Evolutionary conservation across 2,113 vertebrate species (phyloP).

Genomic region (Pelecanoides urinatrix): DNA sequence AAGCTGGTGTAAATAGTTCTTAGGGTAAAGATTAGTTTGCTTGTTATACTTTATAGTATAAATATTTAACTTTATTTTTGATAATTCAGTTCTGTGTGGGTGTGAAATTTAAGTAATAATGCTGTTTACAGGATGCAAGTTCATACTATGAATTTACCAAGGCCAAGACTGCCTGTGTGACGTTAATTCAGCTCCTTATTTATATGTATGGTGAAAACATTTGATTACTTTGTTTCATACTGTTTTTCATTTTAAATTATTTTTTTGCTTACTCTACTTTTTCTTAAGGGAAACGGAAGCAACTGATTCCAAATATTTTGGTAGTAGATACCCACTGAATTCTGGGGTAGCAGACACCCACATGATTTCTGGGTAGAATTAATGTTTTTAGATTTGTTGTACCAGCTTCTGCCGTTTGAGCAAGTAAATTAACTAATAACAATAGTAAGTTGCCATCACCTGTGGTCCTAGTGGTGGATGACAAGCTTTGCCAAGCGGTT

Average conservation of each 20-base stretch:
- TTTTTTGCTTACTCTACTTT: not conserved
- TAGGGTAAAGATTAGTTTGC: not conserved
- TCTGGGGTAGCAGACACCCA: not conserved
- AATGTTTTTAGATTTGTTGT: not conserved
- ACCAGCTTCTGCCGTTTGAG: not conserved
- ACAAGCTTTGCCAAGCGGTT: not conserved
- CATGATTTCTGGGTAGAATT: not conserved
- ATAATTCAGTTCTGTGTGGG: not conserved
- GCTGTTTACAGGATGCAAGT: not conserved
- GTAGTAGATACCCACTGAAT: not conserved
- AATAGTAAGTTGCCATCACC: not conserved
- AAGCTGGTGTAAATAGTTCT: not conserved
- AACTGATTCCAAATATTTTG: not conserved
- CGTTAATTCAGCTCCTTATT: not conserved
- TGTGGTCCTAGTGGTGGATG: not conserved
- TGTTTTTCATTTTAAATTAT: not conserved
- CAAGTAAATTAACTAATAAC: not conserved
- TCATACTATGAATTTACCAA: not conserved
- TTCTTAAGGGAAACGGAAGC: not conserved
- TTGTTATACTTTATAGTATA: not conserved
- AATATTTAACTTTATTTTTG: not conserved
- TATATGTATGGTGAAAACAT: not conserved
- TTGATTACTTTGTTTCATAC: not conserved
- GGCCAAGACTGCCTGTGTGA: not conserved
- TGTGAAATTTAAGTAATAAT: not conserved